A percentile compares a stretch with the other conserved stretches of the same genome.
Conservation (phyloP, 1,140 invertebrate species). For the Drosophila simulans region DNA sequence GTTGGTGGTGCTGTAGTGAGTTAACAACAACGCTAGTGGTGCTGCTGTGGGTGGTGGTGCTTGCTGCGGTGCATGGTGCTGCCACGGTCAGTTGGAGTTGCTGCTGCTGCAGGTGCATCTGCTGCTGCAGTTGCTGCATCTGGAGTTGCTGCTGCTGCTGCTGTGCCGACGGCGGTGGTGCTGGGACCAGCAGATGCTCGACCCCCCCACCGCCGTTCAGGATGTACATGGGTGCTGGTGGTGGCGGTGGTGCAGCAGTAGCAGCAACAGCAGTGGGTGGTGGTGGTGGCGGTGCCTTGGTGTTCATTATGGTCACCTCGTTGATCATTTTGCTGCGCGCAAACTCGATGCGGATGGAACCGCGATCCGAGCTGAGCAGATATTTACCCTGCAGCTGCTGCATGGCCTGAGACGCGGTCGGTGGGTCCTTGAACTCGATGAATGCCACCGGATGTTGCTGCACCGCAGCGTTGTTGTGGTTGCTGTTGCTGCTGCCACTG, state of each 20-base stretch:
- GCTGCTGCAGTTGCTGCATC: slow-evolving; percentile 50
- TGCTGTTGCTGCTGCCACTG: slow-evolving; percentile 2
- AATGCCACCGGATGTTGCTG: slow-evolving; percentile 92
- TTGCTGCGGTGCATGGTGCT: slow-evolving; percentile 54
- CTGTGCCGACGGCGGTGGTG: slow-evolving; percentile 44
- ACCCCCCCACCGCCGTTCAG: slow-evolving; percentile 60
- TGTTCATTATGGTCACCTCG: slow-evolving; percentile 58
- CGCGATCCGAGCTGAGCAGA: slow-evolving; percentile 96
- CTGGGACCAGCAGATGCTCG: slow-evolving; percentile 37
- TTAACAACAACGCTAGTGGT: slow-evolving; percentile 78
- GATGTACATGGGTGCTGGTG: slow-evolving; percentile 50
- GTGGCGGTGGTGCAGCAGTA: slow-evolving; percentile 23
- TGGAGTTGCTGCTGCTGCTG: slow-evolving; percentile 55
- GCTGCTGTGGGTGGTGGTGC: slow-evolving; percentile 84
- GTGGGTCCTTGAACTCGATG: slow-evolving; percentile 97
- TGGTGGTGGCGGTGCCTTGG: slow-evolving; percentile 26
- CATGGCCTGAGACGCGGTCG: slow-evolving; percentile 95
- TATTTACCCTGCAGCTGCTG: slow-evolving; percentile 96
- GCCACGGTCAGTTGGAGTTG: slow-evolving; percentile 42
- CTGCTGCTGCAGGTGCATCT: slow-evolving; percentile 44
- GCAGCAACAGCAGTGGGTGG: neutral
- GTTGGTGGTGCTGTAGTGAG: slow-evolving; percentile 84
- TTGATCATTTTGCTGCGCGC: slow-evolving; percentile 97
- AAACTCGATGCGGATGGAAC: slow-evolving; percentile 98
- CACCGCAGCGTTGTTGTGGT: slow-evolving; percentile 18